Conservation (phyloP, 2,888 invertebrate genomes). For the Sesamia inferens region DNA sequence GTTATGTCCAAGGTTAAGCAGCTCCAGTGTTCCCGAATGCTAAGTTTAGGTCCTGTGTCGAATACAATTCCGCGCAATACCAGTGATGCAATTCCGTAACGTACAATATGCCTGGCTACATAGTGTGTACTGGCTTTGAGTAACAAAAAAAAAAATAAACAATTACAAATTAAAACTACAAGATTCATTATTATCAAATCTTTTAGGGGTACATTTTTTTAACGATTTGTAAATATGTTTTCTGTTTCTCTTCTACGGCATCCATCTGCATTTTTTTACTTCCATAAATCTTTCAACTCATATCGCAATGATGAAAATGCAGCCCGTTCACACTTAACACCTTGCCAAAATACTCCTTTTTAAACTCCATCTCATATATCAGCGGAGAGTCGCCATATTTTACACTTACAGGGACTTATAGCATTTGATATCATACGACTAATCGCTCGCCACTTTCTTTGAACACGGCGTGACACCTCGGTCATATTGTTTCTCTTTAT, state of each 20-base stretch:
- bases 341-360: conserved; percentile 44
- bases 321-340: conserved; percentile 21
- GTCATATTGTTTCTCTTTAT: conserved; percentile 63
- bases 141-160: too few species aligned
- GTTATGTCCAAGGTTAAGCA: too few species aligned
- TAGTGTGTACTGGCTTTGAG: too few species aligned
- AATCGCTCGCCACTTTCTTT: conserved; percentile 70
- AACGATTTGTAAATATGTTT: background rate
- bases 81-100: too few species aligned
- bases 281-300: conserved; percentile 41
- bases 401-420: conserved; percentile 77
- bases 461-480: conserved; percentile 55
- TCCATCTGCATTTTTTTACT: conserved; percentile 7
- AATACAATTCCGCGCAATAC: too few species aligned
- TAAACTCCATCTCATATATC: conserved; percentile 62
- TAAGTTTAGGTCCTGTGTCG: too few species aligned
- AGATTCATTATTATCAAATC: too few species aligned
- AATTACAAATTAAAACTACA: too few species aligned
- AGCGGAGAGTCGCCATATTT: conserved; percentile 71
- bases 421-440: conserved; percentile 77
- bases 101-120: too few species aligned
- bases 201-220: too few species aligned
- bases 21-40: too few species aligned
- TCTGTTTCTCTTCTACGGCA: background rate
- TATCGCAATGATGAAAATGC: conserved; percentile 42